Percentiles rank a stretch among this genome's conserved stretches.
Evolutionary conservation across 1,140 invertebrate species (phyloP).

Genomic region (Procambarus clarkii): DNA sequence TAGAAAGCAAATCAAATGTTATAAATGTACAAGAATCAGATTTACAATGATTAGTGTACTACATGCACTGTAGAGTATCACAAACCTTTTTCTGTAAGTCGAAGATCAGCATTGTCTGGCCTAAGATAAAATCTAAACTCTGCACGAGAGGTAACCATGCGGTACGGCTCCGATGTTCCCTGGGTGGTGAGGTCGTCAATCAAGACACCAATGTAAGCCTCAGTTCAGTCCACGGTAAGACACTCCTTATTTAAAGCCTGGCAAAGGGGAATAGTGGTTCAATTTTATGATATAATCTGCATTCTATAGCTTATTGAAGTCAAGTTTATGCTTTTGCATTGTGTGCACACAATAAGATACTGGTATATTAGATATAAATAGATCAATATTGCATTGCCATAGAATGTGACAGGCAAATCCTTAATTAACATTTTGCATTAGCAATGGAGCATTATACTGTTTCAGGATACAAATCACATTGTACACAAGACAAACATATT

Average conservation of each 20-base stretch:
- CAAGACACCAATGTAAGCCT: slow-evolving; percentile 94
- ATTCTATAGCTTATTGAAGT: too few species aligned
- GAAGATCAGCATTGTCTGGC: slow-evolving; percentile 93
- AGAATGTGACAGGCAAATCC: too few species aligned
- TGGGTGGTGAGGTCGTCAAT: slow-evolving; percentile 92
- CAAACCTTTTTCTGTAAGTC: slow-evolving; percentile 85
- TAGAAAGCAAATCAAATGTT: too few species aligned
- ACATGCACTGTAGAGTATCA: not conserved
- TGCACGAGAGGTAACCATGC: slow-evolving; percentile 95
- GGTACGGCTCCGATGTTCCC: slow-evolving; percentile 92
- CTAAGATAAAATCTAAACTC: slow-evolving; percentile 90
- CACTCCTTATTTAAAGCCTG: slow-evolving; percentile 77
- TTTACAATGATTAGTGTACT: not conserved
- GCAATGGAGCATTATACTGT: too few species aligned
- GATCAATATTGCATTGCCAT: too few species aligned
- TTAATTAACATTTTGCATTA: too few species aligned
- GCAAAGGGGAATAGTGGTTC: not conserved
- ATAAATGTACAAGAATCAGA: too few species aligned
- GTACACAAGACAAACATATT: too few species aligned
- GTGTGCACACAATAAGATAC: too few species aligned
- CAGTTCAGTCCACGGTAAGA: slow-evolving; percentile 84
- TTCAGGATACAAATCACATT: too few species aligned
- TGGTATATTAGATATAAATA: too few species aligned
- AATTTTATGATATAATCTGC: not conserved
- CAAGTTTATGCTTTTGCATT: too few species aligned